Conservation (phyloP, 2,888 invertebrate genomes). For the Eupithecia subumbrata region DNA sequence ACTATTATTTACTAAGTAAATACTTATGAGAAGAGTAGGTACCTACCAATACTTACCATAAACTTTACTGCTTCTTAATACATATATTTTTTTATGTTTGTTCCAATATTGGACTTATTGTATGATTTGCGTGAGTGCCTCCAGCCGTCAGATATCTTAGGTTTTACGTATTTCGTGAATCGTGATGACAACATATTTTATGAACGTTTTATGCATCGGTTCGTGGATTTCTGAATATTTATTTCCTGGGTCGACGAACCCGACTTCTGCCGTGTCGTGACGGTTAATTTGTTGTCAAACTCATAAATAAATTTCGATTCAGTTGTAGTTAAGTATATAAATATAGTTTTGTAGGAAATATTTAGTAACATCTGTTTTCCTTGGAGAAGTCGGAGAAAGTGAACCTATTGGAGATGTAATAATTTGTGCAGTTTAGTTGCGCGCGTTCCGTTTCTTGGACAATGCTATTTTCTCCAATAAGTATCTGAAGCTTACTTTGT, state of each 20-base stretch:
- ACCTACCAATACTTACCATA: too few relatives aligned
- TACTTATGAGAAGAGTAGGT: too few relatives aligned
- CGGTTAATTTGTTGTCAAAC: neutral
- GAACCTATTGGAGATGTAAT: neutral
- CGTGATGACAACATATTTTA: neutral
- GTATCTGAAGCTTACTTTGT: slow-evolving; percentile 18
- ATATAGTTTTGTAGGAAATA: too few relatives aligned
- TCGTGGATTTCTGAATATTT: neutral
- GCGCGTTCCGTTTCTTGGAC: neutral
- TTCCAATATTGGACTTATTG: too few relatives aligned
- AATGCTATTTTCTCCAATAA: neutral
- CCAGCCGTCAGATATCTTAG: neutral
- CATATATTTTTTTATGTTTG: too few relatives aligned
- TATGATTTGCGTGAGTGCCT: neutral
- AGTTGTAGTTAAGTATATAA: neutral
- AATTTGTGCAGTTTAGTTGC: neutral
- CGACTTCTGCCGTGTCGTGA: neutral
- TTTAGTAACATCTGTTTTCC: neutral
- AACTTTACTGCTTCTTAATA: too few relatives aligned
- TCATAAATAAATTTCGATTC: neutral
- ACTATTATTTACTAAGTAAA: neutral
- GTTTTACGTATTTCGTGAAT: neutral
- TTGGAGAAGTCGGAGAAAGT: neutral
- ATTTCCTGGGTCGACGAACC: neutral
- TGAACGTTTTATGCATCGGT: neutral